Conservation (phyloP, 2,888 invertebrate species). For the Pimpla rufipes region DNA sequence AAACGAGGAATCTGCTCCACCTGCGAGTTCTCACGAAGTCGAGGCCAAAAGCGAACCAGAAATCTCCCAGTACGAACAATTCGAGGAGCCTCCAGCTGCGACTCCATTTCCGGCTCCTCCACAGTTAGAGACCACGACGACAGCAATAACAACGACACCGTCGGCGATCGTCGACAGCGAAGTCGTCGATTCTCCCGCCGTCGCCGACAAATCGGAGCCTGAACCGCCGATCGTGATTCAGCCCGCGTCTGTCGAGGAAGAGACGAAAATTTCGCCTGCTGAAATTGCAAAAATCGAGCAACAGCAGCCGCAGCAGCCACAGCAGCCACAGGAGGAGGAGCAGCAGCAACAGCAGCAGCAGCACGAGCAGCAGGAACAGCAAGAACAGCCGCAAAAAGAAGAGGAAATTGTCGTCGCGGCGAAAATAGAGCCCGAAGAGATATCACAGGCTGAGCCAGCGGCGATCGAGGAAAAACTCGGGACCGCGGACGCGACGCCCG, state of each 20-base stretch:
- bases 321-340: no score
- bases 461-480: conserved; percentile 31
- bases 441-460: background rate
- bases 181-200: background rate
- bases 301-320: background rate
- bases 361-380: no score
- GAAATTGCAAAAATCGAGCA: background rate
- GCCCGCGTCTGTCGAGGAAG: background rate
- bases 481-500: conserved; percentile 1
- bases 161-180: background rate
- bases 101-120: background rate
- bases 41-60: background rate
- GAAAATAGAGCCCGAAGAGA: background rate
- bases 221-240: background rate
- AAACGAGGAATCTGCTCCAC: conserved; percentile 58
- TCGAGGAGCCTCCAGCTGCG: background rate
- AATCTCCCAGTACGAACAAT: background rate
- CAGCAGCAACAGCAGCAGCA: no score
- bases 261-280: background rate
- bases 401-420: background rate
- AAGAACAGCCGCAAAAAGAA: no score
- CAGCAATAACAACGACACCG: background rate
- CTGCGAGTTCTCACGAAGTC: background rate
- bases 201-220: background rate
- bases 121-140: conserved; percentile 1